These are phyloP conservation scores for Orchestia grillus DNA, from an alignment of 1,140 invertebrate genomes.

Conservation along the genomic window DNA sequence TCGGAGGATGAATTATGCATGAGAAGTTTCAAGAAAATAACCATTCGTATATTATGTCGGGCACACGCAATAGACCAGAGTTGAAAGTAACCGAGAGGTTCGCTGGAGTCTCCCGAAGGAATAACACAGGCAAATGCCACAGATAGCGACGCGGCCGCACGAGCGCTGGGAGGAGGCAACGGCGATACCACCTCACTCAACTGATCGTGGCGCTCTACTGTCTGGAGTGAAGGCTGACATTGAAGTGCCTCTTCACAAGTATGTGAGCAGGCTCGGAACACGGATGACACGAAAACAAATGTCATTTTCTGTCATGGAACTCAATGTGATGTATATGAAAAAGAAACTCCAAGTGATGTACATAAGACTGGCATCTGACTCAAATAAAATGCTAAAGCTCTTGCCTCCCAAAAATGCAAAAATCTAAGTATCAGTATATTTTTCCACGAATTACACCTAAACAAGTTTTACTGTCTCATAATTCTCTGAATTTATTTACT, in stretches of 20 bases:
- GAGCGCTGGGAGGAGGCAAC: background rate
- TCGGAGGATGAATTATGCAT: background rate
- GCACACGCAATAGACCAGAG: background rate
- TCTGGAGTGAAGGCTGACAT: too few relatives aligned
- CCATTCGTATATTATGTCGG: background rate
- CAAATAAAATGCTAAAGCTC: background rate
- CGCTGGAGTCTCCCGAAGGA: conserved; percentile 47
- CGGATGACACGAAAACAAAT: background rate
- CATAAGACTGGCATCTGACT: background rate
- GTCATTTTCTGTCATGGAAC: background rate
- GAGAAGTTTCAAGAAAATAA: background rate
- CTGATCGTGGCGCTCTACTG: background rate
- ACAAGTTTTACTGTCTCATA: too few relatives aligned
- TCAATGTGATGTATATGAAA: background rate
- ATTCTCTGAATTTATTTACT: too few relatives aligned
- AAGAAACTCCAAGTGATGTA: background rate
- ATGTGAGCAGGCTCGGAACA: background rate
- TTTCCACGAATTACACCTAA: background rate
- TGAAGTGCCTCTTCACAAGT: background rate
- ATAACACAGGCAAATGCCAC: background rate
- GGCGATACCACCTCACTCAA: background rate
- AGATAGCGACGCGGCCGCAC: background rate
- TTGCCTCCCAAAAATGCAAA: background rate
- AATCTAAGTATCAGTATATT: background rate
- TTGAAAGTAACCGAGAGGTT: background rate